Conservation (phyloP, 2,113 vertebrate species). For the Amblyornis subalaris region DNA sequence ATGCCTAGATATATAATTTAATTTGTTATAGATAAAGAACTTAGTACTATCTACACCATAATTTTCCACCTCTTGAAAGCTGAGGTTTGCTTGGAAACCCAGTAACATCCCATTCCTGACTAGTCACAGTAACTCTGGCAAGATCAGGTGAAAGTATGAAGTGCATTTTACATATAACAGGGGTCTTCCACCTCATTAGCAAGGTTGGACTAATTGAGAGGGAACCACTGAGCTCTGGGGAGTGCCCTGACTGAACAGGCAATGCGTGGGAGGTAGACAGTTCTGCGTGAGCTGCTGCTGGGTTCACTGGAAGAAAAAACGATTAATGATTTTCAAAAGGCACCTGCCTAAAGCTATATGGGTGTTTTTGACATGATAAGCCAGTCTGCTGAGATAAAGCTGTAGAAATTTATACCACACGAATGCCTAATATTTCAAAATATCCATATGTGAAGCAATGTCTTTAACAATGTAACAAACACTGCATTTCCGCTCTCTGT, state of each 20-base stretch:
- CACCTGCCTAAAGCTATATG: neutral
- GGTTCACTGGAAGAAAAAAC: neutral
- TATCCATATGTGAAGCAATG: neutral
- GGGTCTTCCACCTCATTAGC: neutral
- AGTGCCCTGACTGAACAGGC: neutral
- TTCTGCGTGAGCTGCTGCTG: neutral
- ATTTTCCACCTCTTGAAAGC: neutral
- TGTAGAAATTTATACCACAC: neutral
- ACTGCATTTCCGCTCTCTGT: neutral
- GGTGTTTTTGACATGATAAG: neutral
- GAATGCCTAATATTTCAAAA: neutral
- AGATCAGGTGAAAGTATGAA: neutral
- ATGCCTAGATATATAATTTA: neutral
- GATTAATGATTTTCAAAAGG: neutral
- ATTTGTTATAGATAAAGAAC: neutral
- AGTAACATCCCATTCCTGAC: neutral
- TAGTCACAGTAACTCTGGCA: neutral
- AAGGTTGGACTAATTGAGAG: neutral
- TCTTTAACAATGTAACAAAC: neutral
- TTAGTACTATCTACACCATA: neutral
- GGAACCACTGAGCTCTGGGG: neutral
- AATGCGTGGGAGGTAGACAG: neutral
- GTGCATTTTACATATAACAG: neutral
- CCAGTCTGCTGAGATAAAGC: neutral
- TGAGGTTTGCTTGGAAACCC: neutral